Percentiles rank a stretch among this genome's conserved stretches.
Evolutionary conservation across 1,140 invertebrate species (phyloP).

Genomic region (Aphis gossypii): DNA sequence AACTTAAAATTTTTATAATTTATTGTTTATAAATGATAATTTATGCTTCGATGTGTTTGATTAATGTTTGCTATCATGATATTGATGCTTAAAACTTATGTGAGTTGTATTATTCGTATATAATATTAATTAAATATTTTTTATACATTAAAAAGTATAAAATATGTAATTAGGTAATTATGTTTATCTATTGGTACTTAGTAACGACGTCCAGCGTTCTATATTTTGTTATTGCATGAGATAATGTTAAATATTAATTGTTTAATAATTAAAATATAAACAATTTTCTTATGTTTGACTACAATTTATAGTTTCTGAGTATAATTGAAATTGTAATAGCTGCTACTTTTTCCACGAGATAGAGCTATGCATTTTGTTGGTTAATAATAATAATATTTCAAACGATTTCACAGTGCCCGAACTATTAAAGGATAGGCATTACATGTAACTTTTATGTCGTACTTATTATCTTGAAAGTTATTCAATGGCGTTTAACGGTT

Average conservation of each 20-base stretch:
- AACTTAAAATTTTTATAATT: too few relatives aligned
- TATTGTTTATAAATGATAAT: too few relatives aligned
- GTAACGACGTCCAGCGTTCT: too few relatives aligned
- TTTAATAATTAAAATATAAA: background rate
- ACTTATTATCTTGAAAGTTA: background rate
- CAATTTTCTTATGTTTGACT: background rate
- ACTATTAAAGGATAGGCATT: background rate
- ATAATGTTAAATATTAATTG: too few relatives aligned
- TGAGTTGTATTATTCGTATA: background rate
- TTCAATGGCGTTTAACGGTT: background rate
- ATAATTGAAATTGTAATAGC: background rate
- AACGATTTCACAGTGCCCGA: background rate
- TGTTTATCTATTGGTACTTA: background rate
- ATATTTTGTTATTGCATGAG: background rate
- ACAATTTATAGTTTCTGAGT: background rate
- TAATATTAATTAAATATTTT: background rate
- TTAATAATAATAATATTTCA: background rate
- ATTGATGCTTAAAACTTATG: background rate
- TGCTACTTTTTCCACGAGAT: background rate
- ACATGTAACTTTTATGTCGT: background rate
- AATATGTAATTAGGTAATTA: background rate
- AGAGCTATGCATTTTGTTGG: background rate
- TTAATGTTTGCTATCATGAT: too few relatives aligned
- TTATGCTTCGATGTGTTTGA: too few relatives aligned
- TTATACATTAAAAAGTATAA: background rate